Evolutionary conservation across 2,797 vertebrate genomes (phyloP).

Genomic region (Lophotriccus pileatus): DNA sequence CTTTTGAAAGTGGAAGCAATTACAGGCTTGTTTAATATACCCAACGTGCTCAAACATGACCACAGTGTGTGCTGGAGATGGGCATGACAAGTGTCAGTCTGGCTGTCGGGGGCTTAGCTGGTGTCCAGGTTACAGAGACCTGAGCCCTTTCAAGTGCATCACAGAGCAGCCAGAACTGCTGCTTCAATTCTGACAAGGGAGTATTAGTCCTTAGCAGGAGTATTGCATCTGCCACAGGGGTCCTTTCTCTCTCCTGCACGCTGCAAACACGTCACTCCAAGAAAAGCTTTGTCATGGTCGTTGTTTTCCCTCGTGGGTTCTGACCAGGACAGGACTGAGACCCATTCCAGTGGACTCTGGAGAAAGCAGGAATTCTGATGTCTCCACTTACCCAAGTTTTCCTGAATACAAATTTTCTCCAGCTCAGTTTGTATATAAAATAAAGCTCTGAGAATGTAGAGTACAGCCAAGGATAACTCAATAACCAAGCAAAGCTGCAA

Average conservation of each 20-base stretch:
- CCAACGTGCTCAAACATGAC: background rate
- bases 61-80: background rate
- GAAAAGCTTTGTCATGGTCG: background rate
- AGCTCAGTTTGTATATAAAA: background rate
- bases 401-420: background rate
- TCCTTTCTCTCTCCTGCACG: background rate
- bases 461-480: background rate
- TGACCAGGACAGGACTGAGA: background rate
- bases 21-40: background rate
- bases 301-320: background rate
- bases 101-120: background rate
- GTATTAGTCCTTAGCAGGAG: background rate
- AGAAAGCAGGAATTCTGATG: background rate
- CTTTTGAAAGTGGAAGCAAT: background rate
- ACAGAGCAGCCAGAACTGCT: background rate
- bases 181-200: background rate
- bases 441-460: background rate
- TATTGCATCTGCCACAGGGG: background rate
- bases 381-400: background rate
- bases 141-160: background rate
- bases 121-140: background rate
- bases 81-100: background rate
- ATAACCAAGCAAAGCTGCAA: background rate
- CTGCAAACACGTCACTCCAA: rapidly evolving
- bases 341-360: background rate